Conservation (phyloP, 2,888 invertebrate genomes). For the Ferrisia virgata region DNA sequence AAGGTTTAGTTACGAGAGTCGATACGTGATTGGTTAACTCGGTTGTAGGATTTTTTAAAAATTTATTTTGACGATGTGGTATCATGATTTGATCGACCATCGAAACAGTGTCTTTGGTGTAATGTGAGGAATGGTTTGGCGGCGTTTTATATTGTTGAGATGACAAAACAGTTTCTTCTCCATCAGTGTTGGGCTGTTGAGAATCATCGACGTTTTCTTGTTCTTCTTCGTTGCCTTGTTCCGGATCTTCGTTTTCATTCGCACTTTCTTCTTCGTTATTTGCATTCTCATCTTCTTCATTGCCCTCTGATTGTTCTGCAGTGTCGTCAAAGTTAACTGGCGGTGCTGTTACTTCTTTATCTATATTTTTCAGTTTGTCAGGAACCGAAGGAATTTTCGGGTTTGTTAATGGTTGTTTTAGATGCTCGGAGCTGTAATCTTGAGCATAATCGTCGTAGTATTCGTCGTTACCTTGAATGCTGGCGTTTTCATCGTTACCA, state of each 20-base stretch:
- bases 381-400: background rate
- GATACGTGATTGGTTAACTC: background rate
- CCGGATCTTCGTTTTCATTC: constrained; percentile 46
- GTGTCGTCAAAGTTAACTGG: constrained; percentile 8
- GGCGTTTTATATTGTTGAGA: constrained; percentile 55
- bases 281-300: constrained; percentile 39
- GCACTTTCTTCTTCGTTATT: constrained; percentile 29
- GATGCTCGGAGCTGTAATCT: constrained; percentile 41
- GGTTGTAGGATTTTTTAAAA: background rate
- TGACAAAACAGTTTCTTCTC: constrained; percentile 49
- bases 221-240: constrained; percentile 32
- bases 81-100: constrained; percentile 33
- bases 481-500: background rate
- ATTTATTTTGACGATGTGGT: constrained; percentile 39
- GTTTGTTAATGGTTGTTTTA: background rate
- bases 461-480: constrained; percentile 40
- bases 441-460: constrained; percentile 46
- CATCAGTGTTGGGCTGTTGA: constrained; percentile 49
- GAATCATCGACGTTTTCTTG: constrained; percentile 56
- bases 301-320: constrained; percentile 41
- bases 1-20: background rate
- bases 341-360: constrained; percentile 44
- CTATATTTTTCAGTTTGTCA: constrained; percentile 29
- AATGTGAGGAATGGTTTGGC: constrained; percentile 46
- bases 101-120: background rate